Conservation (phyloP, 2,797 vertebrate species). For the Notoglanidium macrostoma region DNA sequence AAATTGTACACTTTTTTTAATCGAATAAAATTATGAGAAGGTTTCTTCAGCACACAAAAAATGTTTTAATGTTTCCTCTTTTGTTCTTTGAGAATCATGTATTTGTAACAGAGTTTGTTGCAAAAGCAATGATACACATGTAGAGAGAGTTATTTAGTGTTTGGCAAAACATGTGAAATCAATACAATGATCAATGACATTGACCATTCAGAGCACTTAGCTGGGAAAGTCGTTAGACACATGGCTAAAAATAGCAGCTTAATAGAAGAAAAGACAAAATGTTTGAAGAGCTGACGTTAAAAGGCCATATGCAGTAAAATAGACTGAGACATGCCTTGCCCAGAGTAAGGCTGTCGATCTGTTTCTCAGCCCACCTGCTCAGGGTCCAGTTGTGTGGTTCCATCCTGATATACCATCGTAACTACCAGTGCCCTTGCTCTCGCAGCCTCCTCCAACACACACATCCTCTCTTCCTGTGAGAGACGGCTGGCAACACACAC, state of each 20-base stretch:
- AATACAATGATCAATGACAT: not conserved
- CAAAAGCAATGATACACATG: not conserved
- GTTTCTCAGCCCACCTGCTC: conserved; percentile 73
- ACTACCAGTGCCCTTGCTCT: conserved; percentile 73
- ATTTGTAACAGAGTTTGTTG: not conserved
- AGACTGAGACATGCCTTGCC: not conserved
- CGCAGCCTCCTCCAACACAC: conserved; percentile 66
- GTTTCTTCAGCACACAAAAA: not conserved
- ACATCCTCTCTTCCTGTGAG: conserved; percentile 67
- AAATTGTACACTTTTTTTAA: not conserved
- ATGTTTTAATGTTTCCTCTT: not conserved
- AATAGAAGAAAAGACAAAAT: not conserved
- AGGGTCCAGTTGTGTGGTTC: conserved; percentile 81
- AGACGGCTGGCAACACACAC: conserved; percentile 74
- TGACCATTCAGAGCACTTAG: not conserved
- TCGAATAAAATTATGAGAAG: not conserved
- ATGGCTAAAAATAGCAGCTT: not conserved
- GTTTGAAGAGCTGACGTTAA: not conserved
- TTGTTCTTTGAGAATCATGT: not conserved
- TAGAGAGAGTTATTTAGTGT: not conserved
- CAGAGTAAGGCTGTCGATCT: not conserved
- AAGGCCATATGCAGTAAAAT: not conserved
- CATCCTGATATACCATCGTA: conserved; percentile 83
- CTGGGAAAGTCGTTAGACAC: not conserved
- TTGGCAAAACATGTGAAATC: not conserved